A percentile compares a stretch with the other conserved stretches of the same genome.
Evolutionary conservation across 2,888 invertebrate genomes (phyloP).

Genomic region (Ennomos quercinarius): DNA sequence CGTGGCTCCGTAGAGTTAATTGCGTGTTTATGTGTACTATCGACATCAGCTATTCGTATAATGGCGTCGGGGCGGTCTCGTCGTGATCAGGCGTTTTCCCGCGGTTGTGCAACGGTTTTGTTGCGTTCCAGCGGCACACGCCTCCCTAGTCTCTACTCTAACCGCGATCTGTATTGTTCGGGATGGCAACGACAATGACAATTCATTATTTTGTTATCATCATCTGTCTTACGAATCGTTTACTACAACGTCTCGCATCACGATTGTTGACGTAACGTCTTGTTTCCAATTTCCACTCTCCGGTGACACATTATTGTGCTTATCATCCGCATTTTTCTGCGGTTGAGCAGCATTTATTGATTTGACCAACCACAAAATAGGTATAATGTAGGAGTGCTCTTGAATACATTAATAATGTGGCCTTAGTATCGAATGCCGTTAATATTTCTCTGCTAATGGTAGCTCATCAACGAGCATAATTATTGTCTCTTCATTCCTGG

Average conservation of each 20-base stretch:
- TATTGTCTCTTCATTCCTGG: slow-evolving; percentile 1
- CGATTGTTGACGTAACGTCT: slow-evolving; percentile 65
- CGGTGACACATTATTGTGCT: slow-evolving; percentile 52
- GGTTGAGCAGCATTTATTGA: slow-evolving; percentile 33
- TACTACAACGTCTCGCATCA: slow-evolving; percentile 61
- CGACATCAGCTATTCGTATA: slow-evolving; percentile 57
- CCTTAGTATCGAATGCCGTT: slow-evolving; percentile 1
- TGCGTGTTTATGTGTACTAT: slow-evolving; percentile 58
- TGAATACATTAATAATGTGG: slow-evolving; percentile 1
- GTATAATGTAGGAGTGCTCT: neutral
- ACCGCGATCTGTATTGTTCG: slow-evolving; percentile 61
- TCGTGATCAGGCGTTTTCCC: slow-evolving; percentile 70
- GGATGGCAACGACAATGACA: slow-evolving; percentile 54
- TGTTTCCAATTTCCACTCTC: slow-evolving; percentile 58
- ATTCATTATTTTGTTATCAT: slow-evolving; percentile 63
- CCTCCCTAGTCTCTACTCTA: slow-evolving; percentile 36
- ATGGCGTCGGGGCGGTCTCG: slow-evolving; percentile 53
- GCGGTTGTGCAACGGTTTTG: slow-evolving; percentile 67
- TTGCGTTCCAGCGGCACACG: slow-evolving; percentile 55
- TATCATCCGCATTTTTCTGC: slow-evolving; percentile 41
- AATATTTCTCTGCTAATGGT: slow-evolving; percentile 3
- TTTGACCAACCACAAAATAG: slow-evolving; percentile 25
- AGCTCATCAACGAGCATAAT: slow-evolving; percentile 2
- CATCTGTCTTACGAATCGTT: slow-evolving; percentile 66
- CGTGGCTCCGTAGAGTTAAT: slow-evolving; percentile 61